Conservation (phyloP, 2,113 vertebrate genomes). For the Dicerorhinus sumatrensis region DNA sequence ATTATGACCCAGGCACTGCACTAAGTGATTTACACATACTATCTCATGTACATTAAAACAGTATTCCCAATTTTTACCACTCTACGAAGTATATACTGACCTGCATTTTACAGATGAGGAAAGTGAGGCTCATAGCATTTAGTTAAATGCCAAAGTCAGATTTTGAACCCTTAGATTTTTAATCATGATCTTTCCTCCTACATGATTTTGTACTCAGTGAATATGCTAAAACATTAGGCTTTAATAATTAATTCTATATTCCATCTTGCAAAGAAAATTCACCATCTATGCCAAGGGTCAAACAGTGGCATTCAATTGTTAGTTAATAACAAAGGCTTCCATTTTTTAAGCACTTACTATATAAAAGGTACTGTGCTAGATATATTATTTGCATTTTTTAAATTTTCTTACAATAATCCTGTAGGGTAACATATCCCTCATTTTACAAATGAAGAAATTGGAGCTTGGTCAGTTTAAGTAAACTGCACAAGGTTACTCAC, state of each 20-base stretch:
- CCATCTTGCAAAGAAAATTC: constrained; percentile 35
- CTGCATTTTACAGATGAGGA: not conserved
- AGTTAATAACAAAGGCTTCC: not conserved
- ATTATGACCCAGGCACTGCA: not conserved
- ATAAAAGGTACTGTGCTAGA: not conserved
- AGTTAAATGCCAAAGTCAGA: not conserved
- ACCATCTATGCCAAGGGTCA: not conserved
- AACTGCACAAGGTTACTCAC: not conserved
- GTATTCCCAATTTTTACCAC: not conserved
- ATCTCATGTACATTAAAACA: not conserved
- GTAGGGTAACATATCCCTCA: not conserved
- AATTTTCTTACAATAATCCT: not conserved
- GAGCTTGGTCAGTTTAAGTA: not conserved
- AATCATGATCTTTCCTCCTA: not conserved
- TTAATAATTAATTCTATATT: constrained; percentile 19
- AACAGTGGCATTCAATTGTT: not conserved
- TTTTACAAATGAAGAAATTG: not conserved
- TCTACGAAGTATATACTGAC: not conserved
- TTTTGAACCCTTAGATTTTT: not conserved
- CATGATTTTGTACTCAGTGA: not conserved
- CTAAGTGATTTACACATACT: not conserved
- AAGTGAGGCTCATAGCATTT: constrained; percentile 8
- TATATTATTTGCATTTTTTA: not conserved
- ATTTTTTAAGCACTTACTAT: not conserved
- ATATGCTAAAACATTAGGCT: not conserved